A percentile compares a stretch with the other conserved stretches of the same genome.
Conservation (phyloP, 2,888 invertebrate genomes). For the Himalopsyche kuldschensis region DNA sequence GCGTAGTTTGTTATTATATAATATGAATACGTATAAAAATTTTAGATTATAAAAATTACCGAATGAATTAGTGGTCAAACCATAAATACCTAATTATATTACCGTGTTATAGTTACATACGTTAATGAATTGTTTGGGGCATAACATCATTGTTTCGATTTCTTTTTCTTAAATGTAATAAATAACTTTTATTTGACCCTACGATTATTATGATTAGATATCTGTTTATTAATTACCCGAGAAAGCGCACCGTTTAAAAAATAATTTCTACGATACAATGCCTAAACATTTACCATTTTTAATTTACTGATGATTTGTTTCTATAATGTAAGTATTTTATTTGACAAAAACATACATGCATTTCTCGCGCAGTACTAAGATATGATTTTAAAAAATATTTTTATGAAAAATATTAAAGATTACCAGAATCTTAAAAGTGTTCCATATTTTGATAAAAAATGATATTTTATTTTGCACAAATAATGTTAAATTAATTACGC, state of each 20-base stretch:
- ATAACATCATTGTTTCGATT: neutral
- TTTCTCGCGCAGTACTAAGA: neutral
- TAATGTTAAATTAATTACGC: slow-evolving; percentile 1
- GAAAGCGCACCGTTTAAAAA: neutral
- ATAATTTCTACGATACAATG: neutral
- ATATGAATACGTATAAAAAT: neutral
- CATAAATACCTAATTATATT: neutral
- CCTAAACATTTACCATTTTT: neutral
- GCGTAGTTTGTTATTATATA: neutral
- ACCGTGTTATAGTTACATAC: neutral
- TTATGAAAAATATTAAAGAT: neutral
- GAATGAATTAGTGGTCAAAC: neutral
- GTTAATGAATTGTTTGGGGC: neutral
- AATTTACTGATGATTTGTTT: neutral
- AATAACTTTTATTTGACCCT: neutral
- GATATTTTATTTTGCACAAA: slow-evolving; percentile 26
- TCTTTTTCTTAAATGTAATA: neutral
- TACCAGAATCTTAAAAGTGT: slow-evolving; percentile 19
- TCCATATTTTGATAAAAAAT: slow-evolving; percentile 30
- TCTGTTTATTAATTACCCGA: neutral
- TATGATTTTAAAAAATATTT: neutral
- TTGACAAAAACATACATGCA: neutral
- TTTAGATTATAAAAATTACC: neutral
- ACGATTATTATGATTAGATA: neutral
- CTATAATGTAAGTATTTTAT: neutral